A percentile compares a stretch with the other conserved stretches of the same genome.
These are phyloP conservation scores for Caenorhabditis afra DNA, from an alignment of 2,888 invertebrate species.

Conservation along the genomic window DNA sequence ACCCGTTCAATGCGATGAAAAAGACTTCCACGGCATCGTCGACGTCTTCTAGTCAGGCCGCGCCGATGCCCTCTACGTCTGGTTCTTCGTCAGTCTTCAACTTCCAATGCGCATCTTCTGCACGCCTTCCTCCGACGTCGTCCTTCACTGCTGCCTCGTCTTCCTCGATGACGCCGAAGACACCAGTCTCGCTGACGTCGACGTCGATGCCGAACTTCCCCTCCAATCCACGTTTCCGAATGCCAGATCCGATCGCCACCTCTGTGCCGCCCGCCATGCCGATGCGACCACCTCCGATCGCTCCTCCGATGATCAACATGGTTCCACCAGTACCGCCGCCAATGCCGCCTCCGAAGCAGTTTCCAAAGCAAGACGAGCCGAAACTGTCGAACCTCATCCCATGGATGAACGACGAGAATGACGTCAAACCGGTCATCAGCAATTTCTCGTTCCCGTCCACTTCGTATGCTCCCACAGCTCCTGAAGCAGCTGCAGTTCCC, in stretches of 20 bases:
- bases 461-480: background rate
- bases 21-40: background rate
- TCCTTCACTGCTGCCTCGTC: background rate
- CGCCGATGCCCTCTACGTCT: no score
- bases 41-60: background rate
- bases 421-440: background rate
- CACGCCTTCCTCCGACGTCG: background rate
- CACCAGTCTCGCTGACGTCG: no score
- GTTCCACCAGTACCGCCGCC: background rate
- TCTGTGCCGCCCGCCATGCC: no score
- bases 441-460: background rate
- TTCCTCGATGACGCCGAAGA: no score
- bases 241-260: background rate
- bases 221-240: background rate
- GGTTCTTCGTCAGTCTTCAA: no score
- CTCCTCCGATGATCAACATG: conserved; percentile 14
- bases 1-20: conserved; percentile 6
- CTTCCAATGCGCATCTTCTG: background rate
- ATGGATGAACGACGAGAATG: conserved; percentile 21
- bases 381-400: conserved; percentile 44
- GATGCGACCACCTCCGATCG: conserved; percentile 17
- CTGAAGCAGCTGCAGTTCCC: background rate
- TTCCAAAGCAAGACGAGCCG: background rate
- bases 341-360: background rate
- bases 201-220: background rate